Conservation (phyloP, 2,888 invertebrate species). For the Heteromurus nitidus region DNA sequence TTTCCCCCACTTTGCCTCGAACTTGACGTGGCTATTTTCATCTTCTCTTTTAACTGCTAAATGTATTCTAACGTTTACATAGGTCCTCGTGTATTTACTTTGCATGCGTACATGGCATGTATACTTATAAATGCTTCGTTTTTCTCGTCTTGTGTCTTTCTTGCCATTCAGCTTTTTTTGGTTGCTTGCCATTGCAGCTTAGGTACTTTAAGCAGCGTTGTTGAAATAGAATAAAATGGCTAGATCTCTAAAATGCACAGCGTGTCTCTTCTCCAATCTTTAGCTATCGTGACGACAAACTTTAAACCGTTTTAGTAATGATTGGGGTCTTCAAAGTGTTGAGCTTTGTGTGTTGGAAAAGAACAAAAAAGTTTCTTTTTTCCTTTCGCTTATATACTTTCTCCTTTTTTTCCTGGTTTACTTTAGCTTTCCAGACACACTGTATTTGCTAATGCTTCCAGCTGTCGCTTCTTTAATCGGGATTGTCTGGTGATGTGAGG, state of each 20-base stretch:
- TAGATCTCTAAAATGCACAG: constrained; percentile 12
- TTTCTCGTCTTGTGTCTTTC: background rate
- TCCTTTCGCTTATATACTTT: background rate
- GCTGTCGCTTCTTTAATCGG: constrained; percentile 50
- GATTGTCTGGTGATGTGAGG: constrained; percentile 25
- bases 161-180: background rate
- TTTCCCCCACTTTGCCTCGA: constrained; percentile 17
- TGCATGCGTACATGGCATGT: background rate
- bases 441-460: constrained; percentile 50
- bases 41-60: background rate
- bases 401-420: no score
- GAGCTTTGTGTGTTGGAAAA: background rate
- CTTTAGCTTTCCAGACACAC: no score
- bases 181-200: no score
- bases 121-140: constrained; percentile 8
- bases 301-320: constrained; percentile 4
- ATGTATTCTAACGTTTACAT: background rate
- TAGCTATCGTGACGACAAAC: constrained; percentile 34
- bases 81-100: constrained; percentile 17
- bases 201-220: no score
- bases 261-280: constrained; percentile 1
- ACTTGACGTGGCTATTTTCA: constrained; percentile 35
- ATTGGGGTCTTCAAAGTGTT: constrained; percentile 19
- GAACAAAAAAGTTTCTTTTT: background rate
- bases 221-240: no score